A percentile compares a stretch with the other conserved stretches of the same genome.
phyloP scores from a whole-genome alignment of 2,888 invertebrate species.

The Lordiphosa andalusiaca region DNA sequence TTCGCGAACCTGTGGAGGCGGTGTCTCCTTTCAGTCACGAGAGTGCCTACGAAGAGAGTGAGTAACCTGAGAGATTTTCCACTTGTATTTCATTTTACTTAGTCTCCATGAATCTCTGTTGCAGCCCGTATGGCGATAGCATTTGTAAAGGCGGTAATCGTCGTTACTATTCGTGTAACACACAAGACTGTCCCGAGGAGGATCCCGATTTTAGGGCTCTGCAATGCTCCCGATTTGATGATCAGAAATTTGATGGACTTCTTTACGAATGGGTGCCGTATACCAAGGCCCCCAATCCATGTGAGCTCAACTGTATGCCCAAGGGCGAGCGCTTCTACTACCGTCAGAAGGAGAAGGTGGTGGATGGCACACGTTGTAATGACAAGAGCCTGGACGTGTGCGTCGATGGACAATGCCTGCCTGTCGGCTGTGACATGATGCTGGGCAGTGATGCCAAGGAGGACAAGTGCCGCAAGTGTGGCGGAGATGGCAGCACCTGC shows the following conservation, averaged over 20 bases:
- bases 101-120: not conserved
- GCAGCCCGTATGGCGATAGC: slow-evolving; percentile 84
- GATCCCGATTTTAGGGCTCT: slow-evolving; percentile 90
- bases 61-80: slow-evolving; percentile 41
- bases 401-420: slow-evolving; percentile 95
- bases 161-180: slow-evolving; percentile 94
- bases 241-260: slow-evolving; percentile 89
- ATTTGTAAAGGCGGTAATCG: slow-evolving; percentile 89
- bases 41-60: slow-evolving; percentile 86
- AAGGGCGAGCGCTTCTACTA: slow-evolving; percentile 94
- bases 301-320: slow-evolving; percentile 98
- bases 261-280: slow-evolving; percentile 94
- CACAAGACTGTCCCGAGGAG: slow-evolving; percentile 92
- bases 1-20: slow-evolving; percentile 95
- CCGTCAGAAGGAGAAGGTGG: slow-evolving; percentile 89
- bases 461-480: slow-evolving; percentile 95
- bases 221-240: slow-evolving; percentile 94
- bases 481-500: slow-evolving; percentile 94
- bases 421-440: slow-evolving; percentile 97
- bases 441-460: slow-evolving; percentile 92
- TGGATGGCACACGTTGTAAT: slow-evolving; percentile 91
- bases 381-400: slow-evolving; percentile 94
- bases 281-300: slow-evolving; percentile 92
- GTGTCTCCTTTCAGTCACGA: slow-evolving; percentile 92
- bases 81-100: no score